phyloP scores from a whole-genome alignment of 2,888 invertebrate genomes.

The Apodemia hepburni region DNA sequence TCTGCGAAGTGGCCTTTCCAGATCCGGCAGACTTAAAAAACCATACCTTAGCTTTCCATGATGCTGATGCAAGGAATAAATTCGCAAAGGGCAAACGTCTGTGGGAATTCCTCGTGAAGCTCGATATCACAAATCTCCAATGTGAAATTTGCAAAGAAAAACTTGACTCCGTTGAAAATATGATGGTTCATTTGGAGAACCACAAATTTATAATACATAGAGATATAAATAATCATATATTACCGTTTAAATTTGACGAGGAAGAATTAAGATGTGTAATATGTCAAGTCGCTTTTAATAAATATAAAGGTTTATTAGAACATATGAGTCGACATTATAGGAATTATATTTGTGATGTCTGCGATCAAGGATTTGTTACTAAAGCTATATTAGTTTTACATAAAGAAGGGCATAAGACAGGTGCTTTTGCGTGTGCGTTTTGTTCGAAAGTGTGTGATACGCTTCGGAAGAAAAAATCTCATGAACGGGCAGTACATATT shows the following conservation, averaged over 20 bases:
- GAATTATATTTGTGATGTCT: slow-evolving; percentile 42
- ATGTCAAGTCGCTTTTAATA: slow-evolving; percentile 36
- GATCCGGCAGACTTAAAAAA: slow-evolving; percentile 35
- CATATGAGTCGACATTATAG: slow-evolving; percentile 45
- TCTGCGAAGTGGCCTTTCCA: slow-evolving; percentile 33
- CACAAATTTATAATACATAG: slow-evolving; percentile 40
- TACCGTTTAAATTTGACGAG: slow-evolving; percentile 43
- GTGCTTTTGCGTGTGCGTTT: slow-evolving; percentile 34
- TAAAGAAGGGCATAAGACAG: slow-evolving; percentile 29
- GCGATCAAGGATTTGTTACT: slow-evolving; percentile 38
- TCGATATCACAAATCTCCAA: slow-evolving; percentile 44
- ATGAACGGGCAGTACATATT: slow-evolving; percentile 32
- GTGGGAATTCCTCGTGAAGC: slow-evolving; percentile 38
- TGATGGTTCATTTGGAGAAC: slow-evolving; percentile 38
- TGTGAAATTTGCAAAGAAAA: slow-evolving; percentile 40
- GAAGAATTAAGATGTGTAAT: slow-evolving; percentile 36
- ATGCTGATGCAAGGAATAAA: slow-evolving; percentile 19
- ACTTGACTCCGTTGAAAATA: slow-evolving; percentile 37
- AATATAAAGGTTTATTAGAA: slow-evolving; percentile 40
- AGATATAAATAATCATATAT: slow-evolving; percentile 44
- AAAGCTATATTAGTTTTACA: slow-evolving; percentile 27
- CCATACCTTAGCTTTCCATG: slow-evolving; percentile 31
- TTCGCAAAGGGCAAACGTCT: slow-evolving; percentile 27
- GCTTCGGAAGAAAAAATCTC: slow-evolving; percentile 33
- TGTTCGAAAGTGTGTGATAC: slow-evolving; percentile 39